phyloP scores from a whole-genome alignment of 2,888 invertebrate genomes.

The Ethmia dodecea region DNA sequence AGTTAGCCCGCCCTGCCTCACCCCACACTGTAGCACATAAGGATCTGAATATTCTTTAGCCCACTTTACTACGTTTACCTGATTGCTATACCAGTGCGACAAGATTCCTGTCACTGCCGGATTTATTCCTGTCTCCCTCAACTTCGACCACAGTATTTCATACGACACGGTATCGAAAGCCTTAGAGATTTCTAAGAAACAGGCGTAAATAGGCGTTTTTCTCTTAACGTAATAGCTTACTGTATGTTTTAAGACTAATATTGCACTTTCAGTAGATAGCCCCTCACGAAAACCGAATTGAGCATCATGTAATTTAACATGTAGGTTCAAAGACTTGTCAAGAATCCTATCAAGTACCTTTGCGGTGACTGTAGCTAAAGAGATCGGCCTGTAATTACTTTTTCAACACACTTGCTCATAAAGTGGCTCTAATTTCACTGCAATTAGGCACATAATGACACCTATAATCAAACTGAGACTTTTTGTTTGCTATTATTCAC shows the following conservation, averaged over 20 bases:
- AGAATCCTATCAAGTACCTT: background rate
- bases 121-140: too few relatives aligned
- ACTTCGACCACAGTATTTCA: background rate
- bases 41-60: background rate
- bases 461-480: too few relatives aligned
- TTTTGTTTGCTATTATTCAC: too few relatives aligned
- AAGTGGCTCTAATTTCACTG: too few relatives aligned
- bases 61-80: background rate
- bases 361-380: background rate
- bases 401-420: too few relatives aligned
- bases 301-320: background rate
- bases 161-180: background rate
- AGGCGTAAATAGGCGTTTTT: background rate
- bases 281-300: background rate
- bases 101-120: background rate
- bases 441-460: too few relatives aligned
- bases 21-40: background rate
- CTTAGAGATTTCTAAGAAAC: background rate
- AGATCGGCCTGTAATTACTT: background rate
- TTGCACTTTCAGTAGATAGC: background rate
- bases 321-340: background rate
- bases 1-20: constrained; percentile 9
- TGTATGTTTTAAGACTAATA: background rate
- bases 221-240: background rate
- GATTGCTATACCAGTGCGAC: background rate